phyloP scores from a whole-genome alignment of 2,888 invertebrate species.

The Marronus borbonicus region DNA sequence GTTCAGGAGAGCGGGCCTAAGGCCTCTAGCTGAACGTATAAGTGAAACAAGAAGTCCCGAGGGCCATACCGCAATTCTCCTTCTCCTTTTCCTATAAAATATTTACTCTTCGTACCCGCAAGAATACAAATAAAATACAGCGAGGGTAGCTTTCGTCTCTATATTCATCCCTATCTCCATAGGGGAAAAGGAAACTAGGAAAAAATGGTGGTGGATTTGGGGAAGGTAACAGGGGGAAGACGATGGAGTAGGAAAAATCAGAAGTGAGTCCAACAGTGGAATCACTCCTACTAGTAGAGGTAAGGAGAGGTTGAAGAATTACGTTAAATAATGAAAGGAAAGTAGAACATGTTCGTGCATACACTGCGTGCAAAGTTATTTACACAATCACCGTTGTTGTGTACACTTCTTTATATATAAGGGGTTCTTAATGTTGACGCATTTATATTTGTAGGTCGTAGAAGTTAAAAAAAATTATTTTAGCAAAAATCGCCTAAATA shows the following conservation, averaged over 20 bases:
- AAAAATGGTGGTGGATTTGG: neutral
- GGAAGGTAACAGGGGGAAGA: neutral
- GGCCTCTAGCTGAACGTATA: neutral
- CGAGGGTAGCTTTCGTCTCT: neutral
- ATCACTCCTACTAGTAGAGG: neutral
- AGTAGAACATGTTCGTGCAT: neutral
- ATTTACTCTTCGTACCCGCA: conserved; percentile 39
- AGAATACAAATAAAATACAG: conserved; percentile 33
- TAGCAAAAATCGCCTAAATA: too few species aligned
- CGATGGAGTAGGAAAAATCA: neutral
- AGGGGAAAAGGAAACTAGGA: neutral
- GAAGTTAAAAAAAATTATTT: too few species aligned
- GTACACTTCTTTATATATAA: too few species aligned
- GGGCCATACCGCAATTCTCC: conserved; percentile 38
- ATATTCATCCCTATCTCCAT: neutral
- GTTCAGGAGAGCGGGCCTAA: neutral
- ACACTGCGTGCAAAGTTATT: too few species aligned
- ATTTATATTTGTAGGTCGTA: too few species aligned
- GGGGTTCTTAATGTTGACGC: too few species aligned
- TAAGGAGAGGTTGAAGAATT: conserved; percentile 11
- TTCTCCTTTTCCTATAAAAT: conserved; percentile 25
- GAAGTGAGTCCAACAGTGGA: neutral
- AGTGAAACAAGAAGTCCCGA: conserved; percentile 21
- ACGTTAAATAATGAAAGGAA: conserved; percentile 36
- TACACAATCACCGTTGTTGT: too few species aligned